phyloP scores from a whole-genome alignment of 2,888 invertebrate species.

The Caenorhabditis sp. region DNA sequence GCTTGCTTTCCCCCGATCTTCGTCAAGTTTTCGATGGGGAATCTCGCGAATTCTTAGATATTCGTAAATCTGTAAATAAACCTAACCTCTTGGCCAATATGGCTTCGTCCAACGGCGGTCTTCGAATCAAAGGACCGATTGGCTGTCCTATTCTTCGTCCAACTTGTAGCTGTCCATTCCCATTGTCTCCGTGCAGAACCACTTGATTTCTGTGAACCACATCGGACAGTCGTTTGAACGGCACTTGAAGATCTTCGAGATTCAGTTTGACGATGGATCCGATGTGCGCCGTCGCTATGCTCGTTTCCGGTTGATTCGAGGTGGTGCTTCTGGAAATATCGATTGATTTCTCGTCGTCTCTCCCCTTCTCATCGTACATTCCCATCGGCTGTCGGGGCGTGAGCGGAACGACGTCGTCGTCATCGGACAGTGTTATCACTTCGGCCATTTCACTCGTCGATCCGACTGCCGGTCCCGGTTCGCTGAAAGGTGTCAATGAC shows the following conservation, averaged over 20 bases:
- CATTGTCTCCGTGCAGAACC: background rate
- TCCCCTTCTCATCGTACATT: background rate
- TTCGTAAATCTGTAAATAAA: no score
- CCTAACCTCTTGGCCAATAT: no score
- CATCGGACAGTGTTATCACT: conserved; percentile 39
- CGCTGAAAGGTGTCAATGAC: background rate
- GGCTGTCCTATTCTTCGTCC: no score
- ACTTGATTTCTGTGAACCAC: background rate
- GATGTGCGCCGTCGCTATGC: conserved; percentile 27
- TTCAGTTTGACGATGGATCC: background rate
- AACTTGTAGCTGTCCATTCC: no score
- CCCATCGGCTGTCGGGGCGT: conserved; percentile 6
- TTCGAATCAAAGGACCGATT: background rate
- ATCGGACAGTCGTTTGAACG: background rate
- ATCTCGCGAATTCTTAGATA: no score
- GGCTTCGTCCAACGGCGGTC: no score
- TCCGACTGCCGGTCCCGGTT: background rate
- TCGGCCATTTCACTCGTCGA: conserved; percentile 18
- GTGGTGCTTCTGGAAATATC: conserved; percentile 14
- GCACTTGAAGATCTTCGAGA: conserved; percentile 11
- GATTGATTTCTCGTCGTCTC: background rate
- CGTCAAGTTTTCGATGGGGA: no score
- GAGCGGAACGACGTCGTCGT: conserved; percentile 31
- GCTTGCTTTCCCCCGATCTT: no score
- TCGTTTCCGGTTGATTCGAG: background rate